Evolutionary conservation across 30 jellyfish, hydroid and myxozoan genomes (phyloP).

Genomic region (Aurelia sp.): DNA sequence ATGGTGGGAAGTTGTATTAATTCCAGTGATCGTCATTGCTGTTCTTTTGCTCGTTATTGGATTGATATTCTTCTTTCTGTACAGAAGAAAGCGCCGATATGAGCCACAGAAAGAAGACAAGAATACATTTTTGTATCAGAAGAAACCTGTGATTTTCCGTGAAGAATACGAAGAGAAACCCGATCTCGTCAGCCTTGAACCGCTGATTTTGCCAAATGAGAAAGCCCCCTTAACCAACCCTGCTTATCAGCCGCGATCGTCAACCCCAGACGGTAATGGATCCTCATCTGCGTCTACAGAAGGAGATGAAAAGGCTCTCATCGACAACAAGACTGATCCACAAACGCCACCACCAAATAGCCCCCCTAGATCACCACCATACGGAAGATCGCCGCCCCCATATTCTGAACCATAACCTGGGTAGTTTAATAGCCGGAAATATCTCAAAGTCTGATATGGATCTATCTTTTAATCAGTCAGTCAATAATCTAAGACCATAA

Average conservation of each 20-base stretch:
- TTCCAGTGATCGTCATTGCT: conserved; percentile 88
- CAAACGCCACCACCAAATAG: conserved; percentile 81
- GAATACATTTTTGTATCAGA: conserved; percentile 69
- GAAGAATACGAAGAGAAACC: conserved; percentile 96
- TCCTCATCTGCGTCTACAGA: conserved; percentile 91
- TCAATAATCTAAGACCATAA: not conserved
- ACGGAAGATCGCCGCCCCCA: conserved; percentile 84
- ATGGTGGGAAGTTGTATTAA: conserved; percentile 86
- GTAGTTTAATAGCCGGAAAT: not conserved
- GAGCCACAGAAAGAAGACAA: conserved; percentile 87
- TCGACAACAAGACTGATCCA: conserved; percentile 43
- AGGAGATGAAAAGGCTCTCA: conserved; percentile 80
- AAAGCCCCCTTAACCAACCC: conserved; percentile 69
- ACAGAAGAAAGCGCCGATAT: conserved; percentile 80
- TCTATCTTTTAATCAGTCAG: not conserved
- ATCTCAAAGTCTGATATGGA: not conserved
- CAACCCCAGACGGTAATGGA: conserved; percentile 87
- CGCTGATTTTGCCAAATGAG: conserved; percentile 89
- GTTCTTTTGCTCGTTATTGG: conserved; percentile 81
- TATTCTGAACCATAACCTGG: conserved; percentile 45
- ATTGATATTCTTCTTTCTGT: conserved; percentile 77
- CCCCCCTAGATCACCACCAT: conserved; percentile 75
- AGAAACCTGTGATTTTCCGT: conserved; percentile 92
- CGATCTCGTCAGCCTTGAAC: conserved; percentile 83
- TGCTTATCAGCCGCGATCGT: conserved; percentile 87